Conservation (phyloP, 64 coral and sea anemone species). For the Cladopsammia gracilis region DNA sequence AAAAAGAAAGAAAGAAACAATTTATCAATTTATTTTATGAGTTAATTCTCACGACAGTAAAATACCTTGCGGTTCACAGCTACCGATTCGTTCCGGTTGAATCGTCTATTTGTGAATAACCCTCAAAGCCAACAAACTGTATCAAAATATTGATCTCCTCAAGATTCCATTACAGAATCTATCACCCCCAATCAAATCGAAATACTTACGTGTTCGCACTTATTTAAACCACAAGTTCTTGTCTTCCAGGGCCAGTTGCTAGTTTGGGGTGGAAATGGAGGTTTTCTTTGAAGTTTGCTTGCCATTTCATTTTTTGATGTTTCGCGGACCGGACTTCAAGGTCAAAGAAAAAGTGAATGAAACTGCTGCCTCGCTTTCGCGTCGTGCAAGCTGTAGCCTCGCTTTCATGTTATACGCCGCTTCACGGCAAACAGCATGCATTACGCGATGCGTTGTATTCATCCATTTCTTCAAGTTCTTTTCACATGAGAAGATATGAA, state of each 20-base stretch:
- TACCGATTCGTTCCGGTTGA: background rate
- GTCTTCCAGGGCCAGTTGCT: conserved; percentile 38
- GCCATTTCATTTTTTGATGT: conserved; percentile 47
- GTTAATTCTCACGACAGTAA: background rate
- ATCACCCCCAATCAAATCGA: background rate
- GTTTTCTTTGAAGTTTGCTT: conserved; percentile 48
- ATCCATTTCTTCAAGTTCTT: background rate
- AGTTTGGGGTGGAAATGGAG: conserved; percentile 12
- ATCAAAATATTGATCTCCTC: background rate
- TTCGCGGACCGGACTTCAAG: background rate
- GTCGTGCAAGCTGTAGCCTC: background rate
- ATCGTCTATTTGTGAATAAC: background rate
- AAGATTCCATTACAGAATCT: background rate
- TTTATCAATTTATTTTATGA: background rate
- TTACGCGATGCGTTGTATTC: background rate
- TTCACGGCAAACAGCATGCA: conserved; percentile 2
- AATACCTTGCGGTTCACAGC: background rate
- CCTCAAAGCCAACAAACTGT: background rate
- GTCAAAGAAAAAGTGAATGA: background rate
- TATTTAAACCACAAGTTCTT: conserved; percentile 15
- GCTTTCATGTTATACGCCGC: background rate
- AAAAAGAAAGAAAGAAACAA: background rate
- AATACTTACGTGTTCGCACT: conserved; percentile 39
- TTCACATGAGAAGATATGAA: background rate
- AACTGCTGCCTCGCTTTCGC: conserved; percentile 15